These are phyloP conservation scores for Fissipunctia ypsillon DNA, from an alignment of 2,888 invertebrate genomes.

Conservation along the genomic window DNA sequence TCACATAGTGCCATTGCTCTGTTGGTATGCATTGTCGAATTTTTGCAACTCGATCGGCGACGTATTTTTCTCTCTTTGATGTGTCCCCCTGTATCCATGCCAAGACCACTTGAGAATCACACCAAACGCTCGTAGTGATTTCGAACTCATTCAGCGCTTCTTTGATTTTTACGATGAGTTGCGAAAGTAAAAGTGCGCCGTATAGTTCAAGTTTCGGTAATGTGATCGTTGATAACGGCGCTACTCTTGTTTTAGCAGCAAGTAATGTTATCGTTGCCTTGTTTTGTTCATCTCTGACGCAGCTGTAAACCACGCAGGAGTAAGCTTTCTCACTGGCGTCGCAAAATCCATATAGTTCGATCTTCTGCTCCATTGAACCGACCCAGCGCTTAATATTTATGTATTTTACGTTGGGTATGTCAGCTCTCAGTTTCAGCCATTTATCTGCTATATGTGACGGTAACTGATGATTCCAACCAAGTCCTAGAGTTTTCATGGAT, in stretches of 20 bases:
- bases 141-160: neutral
- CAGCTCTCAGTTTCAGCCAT: slow-evolving; percentile 18
- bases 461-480: too few species aligned
- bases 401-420: slow-evolving; percentile 8
- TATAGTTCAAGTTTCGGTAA: slow-evolving; percentile 31
- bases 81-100: slow-evolving; percentile 21
- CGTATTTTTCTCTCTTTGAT: neutral
- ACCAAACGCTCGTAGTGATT: slow-evolving; percentile 2
- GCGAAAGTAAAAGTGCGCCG: slow-evolving; percentile 5
- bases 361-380: neutral
- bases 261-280: slow-evolving; percentile 7
- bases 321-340: slow-evolving; percentile 13
- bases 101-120: slow-evolving; percentile 40
- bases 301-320: slow-evolving; percentile 31
- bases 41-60: neutral
- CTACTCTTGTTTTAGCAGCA: slow-evolving; percentile 29
- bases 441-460: neutral
- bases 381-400: slow-evolving; percentile 23
- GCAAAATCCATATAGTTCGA: slow-evolving; percentile 25
- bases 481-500: too few species aligned
- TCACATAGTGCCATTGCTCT: neutral
- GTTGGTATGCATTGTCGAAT: neutral
- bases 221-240: slow-evolving; percentile 14
- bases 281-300: slow-evolving; percentile 4
- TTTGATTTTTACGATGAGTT: slow-evolving; percentile 5